Percentiles rank a stretch among this genome's conserved stretches.
Conservation (phyloP, 2,888 invertebrate species). For the Priocnemis perturbator region DNA sequence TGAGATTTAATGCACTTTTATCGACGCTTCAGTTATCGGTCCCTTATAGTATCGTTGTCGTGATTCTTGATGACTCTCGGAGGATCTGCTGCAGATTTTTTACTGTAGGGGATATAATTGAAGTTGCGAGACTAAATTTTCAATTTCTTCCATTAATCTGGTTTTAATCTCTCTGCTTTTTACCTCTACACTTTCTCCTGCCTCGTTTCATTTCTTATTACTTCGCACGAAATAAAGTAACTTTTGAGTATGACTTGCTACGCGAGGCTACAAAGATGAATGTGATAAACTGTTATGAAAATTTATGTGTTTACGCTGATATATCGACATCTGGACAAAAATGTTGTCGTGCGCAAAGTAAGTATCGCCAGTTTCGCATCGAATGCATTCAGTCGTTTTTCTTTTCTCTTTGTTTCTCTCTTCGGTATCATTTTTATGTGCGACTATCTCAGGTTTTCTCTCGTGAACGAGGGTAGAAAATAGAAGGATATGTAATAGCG, state of each 20-base stretch:
- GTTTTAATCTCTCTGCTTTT: too few relatives aligned
- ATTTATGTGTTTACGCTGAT: slow-evolving; percentile 31
- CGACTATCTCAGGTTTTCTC: slow-evolving; percentile 34
- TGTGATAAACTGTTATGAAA: slow-evolving; percentile 5
- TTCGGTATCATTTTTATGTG: too few relatives aligned
- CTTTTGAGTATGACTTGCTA: not conserved
- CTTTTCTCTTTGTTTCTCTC: too few relatives aligned
- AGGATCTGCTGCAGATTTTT: too few relatives aligned
- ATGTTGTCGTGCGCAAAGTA: not conserved
- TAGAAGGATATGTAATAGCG: slow-evolving; percentile 15
- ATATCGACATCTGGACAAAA: not conserved
- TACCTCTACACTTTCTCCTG: too few relatives aligned
- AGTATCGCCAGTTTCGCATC: not conserved
- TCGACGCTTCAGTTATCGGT: slow-evolving; percentile 14
- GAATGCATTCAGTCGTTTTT: too few relatives aligned
- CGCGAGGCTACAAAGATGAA: too few relatives aligned
- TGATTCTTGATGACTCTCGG: too few relatives aligned
- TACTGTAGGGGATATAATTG: too few relatives aligned
- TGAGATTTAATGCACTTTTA: too few relatives aligned
- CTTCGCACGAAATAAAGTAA: not conserved
- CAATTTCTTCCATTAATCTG: too few relatives aligned
- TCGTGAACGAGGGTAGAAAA: slow-evolving; percentile 53
- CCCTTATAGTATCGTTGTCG: not conserved
- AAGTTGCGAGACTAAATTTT: too few relatives aligned
- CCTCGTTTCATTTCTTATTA: not conserved